Conservation (phyloP, 2,888 invertebrate genomes). For the Chromoteleia sp. region DNA sequence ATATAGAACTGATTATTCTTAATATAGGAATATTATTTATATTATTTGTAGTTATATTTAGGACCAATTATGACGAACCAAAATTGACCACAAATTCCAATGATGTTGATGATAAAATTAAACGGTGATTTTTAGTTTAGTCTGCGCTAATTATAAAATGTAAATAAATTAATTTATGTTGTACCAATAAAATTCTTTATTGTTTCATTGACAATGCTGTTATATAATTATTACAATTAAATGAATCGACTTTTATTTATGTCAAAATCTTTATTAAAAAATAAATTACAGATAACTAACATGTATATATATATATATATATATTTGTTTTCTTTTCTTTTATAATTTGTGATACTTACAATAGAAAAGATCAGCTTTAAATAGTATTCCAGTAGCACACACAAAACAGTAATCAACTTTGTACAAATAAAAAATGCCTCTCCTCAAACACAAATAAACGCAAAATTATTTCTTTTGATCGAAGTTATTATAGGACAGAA, state of each 20-base stretch:
- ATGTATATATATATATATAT: conserved; percentile 6
- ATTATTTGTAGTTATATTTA: too few species aligned
- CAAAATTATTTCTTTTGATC: background rate
- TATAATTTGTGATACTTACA: background rate
- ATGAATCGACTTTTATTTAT: background rate
- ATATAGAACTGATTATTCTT: too few species aligned
- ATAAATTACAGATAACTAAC: conserved; percentile 24
- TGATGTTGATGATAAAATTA: too few species aligned
- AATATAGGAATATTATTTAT: too few species aligned
- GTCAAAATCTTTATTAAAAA: conserved; percentile 10
- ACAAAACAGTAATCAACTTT: background rate
- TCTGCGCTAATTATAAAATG: background rate
- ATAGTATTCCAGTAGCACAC: background rate
- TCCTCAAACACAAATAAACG: background rate
- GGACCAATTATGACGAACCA: too few species aligned
- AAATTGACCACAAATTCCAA: too few species aligned
- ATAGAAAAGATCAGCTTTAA: background rate
- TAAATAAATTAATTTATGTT: conserved; percentile 3
- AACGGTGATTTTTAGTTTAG: background rate
- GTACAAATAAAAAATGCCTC: background rate
- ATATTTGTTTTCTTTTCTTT: background rate
- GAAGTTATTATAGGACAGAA: background rate
- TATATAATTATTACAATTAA: background rate
- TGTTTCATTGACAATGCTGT: background rate
- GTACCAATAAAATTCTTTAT: background rate